phyloP scores from a whole-genome alignment of 2,888 invertebrate genomes.

The Mythimna albipuncta region DNA sequence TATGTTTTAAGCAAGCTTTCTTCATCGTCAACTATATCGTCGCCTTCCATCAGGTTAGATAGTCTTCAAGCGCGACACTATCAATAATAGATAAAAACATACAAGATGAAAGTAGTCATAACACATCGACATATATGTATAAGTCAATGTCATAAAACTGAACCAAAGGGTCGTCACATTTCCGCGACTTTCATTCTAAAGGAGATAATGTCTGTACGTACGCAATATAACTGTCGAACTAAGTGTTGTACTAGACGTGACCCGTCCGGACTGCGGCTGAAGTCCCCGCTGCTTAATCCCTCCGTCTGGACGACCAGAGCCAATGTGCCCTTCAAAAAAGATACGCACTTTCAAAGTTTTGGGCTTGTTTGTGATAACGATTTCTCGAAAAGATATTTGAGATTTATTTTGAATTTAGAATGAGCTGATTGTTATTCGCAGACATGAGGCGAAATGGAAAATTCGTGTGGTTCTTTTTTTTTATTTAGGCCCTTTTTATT shows the following conservation, averaged over 20 bases:
- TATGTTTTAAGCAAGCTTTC: too few species aligned
- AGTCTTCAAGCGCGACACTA: too few species aligned
- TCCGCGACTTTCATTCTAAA: not conserved
- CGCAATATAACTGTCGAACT: slow-evolving; percentile 42
- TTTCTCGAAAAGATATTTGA: slow-evolving; percentile 2
- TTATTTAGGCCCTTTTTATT: not conserved
- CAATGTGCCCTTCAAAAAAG: slow-evolving; percentile 32
- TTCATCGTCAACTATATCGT: too few species aligned
- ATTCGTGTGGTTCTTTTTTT: not conserved
- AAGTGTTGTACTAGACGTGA: slow-evolving; percentile 29
- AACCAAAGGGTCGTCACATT: not conserved
- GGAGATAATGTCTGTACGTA: slow-evolving; percentile 4
- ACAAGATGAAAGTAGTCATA: too few species aligned
- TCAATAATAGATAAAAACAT: too few species aligned
- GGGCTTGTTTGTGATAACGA: not conserved
- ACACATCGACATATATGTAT: too few species aligned
- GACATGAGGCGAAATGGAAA: not conserved
- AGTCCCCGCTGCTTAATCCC: slow-evolving; percentile 34
- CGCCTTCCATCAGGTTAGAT: too few species aligned
- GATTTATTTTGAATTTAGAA: slow-evolving; percentile 5
- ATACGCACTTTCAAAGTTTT: slow-evolving; percentile 27
- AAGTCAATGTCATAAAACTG: too few species aligned
- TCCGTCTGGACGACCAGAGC: slow-evolving; percentile 28
- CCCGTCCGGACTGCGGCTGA: slow-evolving; percentile 5
- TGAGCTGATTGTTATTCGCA: not conserved